A percentile compares a stretch with the other conserved stretches of the same genome.
These are phyloP conservation scores for Rallus crepitans DNA, from an alignment of 2,797 vertebrate species.

Conservation along the genomic window DNA sequence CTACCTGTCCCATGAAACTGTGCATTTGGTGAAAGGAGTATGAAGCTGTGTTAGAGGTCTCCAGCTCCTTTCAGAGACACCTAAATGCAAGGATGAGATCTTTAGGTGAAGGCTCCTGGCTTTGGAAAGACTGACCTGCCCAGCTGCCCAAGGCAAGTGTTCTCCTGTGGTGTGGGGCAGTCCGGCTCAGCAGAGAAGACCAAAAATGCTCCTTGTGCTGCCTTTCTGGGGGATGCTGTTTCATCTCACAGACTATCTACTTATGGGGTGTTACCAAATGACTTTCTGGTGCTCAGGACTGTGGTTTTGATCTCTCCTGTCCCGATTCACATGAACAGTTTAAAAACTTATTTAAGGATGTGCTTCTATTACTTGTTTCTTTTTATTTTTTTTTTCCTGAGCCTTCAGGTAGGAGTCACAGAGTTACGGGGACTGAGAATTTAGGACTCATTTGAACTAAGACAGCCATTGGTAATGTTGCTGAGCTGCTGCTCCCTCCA, in stretches of 20 bases:
- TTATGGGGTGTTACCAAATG: neutral
- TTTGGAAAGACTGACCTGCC: neutral
- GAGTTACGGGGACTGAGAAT: neutral
- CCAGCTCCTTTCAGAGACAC: neutral
- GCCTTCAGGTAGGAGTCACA: neutral
- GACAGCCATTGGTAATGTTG: neutral
- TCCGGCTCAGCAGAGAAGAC: neutral
- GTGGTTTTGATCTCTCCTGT: neutral
- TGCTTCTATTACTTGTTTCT: neutral
- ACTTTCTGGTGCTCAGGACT: neutral
- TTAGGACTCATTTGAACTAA: neutral
- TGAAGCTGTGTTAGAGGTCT: neutral
- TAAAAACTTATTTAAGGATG: neutral
- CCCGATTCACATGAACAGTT: neutral
- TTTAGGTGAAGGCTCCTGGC: neutral
- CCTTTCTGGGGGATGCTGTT: neutral
- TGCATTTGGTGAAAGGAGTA: neutral
- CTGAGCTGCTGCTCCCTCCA: neutral
- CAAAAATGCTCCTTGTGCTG: neutral
- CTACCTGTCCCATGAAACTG: neutral
- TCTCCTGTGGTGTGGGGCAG: neutral
- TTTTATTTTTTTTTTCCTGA: neutral
- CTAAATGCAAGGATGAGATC: neutral
- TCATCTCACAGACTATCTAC: neutral
- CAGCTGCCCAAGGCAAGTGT: neutral